Conservation (phyloP, 1,140 invertebrate species). For the Parapsyche elsis region DNA sequence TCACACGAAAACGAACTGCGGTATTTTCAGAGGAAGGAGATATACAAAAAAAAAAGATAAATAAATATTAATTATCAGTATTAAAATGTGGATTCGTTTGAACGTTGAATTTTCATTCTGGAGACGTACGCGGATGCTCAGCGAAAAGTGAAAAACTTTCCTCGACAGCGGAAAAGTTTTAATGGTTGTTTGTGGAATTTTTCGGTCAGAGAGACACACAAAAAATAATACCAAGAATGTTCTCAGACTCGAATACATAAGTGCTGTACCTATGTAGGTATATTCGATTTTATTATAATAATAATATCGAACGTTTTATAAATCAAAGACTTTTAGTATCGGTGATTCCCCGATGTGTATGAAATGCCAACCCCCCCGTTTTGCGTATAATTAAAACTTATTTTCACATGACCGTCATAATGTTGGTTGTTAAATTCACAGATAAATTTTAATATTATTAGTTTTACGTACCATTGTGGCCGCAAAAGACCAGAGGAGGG, state of each 20-base stretch:
- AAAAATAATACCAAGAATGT: not conserved
- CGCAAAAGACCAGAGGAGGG: not conserved
- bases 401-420: constrained; percentile 33
- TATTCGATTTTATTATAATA: too few relatives aligned
- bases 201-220: not conserved
- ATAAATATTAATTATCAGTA: not conserved
- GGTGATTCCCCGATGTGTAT: constrained; percentile 9
- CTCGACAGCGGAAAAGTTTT: constrained; percentile 4
- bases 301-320: not conserved
- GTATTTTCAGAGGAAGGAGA: not conserved
- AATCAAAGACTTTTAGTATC: not conserved
- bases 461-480: constrained; percentile 24
- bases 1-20: not conserved
- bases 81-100: not conserved
- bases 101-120: not conserved
- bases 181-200: constrained; percentile 19
- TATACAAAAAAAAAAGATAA: not conserved
- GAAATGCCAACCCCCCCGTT: constrained; percentile 15
- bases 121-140: not conserved
- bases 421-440: constrained; percentile 8
- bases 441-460: constrained; percentile 41
- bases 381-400: constrained; percentile 34
- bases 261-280: too few relatives aligned
- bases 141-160: not conserved
- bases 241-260: not conserved